Base-by-base conservation (phyloP, 2,888 invertebrate species). In the Eupithecia pulchellata region DNA sequence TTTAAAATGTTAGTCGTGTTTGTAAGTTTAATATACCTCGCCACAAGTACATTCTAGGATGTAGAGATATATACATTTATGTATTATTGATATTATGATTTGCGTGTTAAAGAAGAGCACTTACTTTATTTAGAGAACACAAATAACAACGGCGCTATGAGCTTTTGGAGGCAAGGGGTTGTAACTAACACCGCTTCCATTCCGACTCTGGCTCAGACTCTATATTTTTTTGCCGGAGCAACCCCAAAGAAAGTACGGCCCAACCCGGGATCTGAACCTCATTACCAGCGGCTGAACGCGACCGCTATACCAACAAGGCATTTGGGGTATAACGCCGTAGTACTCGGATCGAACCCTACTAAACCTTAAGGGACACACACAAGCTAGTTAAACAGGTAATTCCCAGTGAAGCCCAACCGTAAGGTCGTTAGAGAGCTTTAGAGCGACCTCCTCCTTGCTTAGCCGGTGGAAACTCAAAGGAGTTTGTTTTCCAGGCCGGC, bases 401-500 rank as follows among this genome's bases (percentile, higher is more conserved):
- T 25, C 13, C 4, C 52, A 25, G 20, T 1, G 42, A 47, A 52
- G 25, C 13, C 52, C 25, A 52, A 25, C 25, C 9, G 11, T 52
- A 11, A 25, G 52, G 20, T 52, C 0, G 20, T 25, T 25, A 2
- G 9, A 47, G 42, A 52, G 52, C 25, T 20, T 25, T 52, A 13
- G 52, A 4, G 52, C 11, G 11, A 9, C 25, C 25, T 4, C 52
- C 13, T 25, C 57, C 57, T 29, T 57, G 57, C 6, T 29, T 29
- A 57, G 17, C 29, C 55, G 17, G 29, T 57, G 57, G 57, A 57
- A 57, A 29, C 29, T 57, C 57, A 57, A 57, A 57, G 57, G 29
- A 6, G 57, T 25, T 52, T 52, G 52, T 52, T 57, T 57, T 57
- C 57, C 57, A 57, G 2, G 29, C 17, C 57, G 29, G 25, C 57